Evolutionary conservation across 2,888 invertebrate species (phyloP), one percentile per base, ranked within the genome.

Genomic region (Cybosia mesomella): DNA sequence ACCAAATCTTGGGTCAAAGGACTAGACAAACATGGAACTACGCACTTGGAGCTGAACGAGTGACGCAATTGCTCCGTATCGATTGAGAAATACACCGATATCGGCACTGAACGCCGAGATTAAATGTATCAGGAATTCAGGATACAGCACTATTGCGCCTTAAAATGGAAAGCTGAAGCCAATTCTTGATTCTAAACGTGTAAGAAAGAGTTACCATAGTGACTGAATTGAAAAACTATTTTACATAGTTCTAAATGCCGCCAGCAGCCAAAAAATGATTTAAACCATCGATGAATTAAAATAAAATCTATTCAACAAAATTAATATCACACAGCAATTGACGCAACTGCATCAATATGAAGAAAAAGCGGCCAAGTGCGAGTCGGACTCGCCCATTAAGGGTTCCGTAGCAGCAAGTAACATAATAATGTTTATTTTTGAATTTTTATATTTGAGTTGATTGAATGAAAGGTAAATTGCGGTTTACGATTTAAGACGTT

Each of bases 21-120:
- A 90, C 89, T 83, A 81, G 75, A 83, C 85, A 75, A 85, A 85
- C 55, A 54, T 55, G 21, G 39, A 64, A 61, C 85, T 88, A 89
- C 87, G 89, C 86, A 89, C 77, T 87, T 81, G 74, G 62, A 64
- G 75, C 74, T 70, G 74, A 76, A 78, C 73, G 75, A 65, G 83
- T 92, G 92, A 92, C 92, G 92, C 88, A 91, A 89, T 84, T 80
- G 74, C 77, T 71, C 66, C 71, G 79, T 90, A 92, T 92, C 83
- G 91, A 92, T 92, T 90, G 58, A 58, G 64, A 67, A 67, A 71
- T 65, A 73, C 61, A 63, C 72, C 71, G 36, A 72, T 78, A 74
- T 77, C 67, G 75, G 67, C 62, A 76, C 67, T 65, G 34, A 64
- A 34, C 34, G 36, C 22, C 34, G 57, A 32, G 68, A 72, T 55